Base-by-base conservation (phyloP, 2,888 invertebrate genomes). In the Molorchus minor region DNA sequence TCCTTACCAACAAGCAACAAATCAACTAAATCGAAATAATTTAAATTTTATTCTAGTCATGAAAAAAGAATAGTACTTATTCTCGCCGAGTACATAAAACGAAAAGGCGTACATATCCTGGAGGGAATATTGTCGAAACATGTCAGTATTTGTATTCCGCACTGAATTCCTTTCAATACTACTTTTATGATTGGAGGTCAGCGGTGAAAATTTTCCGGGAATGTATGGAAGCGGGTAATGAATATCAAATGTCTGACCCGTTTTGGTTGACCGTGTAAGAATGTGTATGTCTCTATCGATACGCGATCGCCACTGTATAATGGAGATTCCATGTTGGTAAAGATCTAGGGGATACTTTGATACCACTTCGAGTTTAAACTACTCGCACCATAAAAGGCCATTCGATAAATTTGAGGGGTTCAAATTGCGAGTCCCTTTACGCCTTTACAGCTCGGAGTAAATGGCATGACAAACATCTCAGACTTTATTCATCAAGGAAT, bases 381-480 rank as follows among this genome's bases (percentile, higher is more conserved):
- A 16, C 29, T 21, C 44, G 15, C 29, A 19, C 29, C 20, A 20
- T 13, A 13, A 4, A 3, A 25, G 29, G 19, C 29, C 13, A 12
- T 25, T 44, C 29, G 29, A 44, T 44, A 29, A 44, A 44, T 44
- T 44, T 44, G 44, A 13, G 29, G 44, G 19, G n/a, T 44, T 44
- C 29, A 15, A 29, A 44, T 44, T 44, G 29, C 44, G 15, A 16
- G 16, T 29, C 29, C 5, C 13, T n/a, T n/a, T n/a, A n/a, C n/a
- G n/a, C n/a, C 44, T 29, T 44, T 44, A 13, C 7, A 15, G 29
- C 29, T 15, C 5, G 44, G 13, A 44, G 29, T 15, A 44, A 13
- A 44, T 29, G 44, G 16, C 25, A 15, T 29, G 29, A 33, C 12
- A 33, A 33, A 33, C 33, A 33, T 33, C 33, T 33, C 12, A 7